Conservation (phyloP, 2,113 vertebrate species). For the Machaerirhynchus nigripectus region DNA sequence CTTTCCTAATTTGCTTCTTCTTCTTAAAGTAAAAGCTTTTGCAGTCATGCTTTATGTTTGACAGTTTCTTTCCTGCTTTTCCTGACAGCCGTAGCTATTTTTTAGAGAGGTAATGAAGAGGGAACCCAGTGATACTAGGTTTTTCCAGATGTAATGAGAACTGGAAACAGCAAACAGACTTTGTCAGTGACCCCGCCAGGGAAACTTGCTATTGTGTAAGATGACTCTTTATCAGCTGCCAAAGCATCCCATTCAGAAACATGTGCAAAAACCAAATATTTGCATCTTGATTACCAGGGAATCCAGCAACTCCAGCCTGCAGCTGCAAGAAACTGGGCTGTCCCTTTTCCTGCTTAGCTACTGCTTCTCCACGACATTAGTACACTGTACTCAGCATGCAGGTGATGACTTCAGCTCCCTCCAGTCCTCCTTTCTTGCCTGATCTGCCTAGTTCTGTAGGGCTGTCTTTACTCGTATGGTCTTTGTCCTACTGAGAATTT, state of each 20-base stretch:
- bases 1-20: background rate
- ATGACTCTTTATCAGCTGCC: background rate
- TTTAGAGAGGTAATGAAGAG: background rate
- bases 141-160: background rate
- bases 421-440: background rate
- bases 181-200: background rate
- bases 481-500: background rate
- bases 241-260: background rate
- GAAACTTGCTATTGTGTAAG: background rate
- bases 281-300: background rate
- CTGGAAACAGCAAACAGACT: background rate
- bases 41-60: background rate
- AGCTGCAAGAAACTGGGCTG: background rate
- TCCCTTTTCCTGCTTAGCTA: background rate
- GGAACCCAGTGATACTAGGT: background rate
- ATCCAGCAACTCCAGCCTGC: background rate
- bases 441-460: background rate
- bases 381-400: background rate
- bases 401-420: background rate
- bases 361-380: background rate
- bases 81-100: background rate
- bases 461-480: background rate
- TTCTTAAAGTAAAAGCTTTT: background rate
- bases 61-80: background rate
- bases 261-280: accelerated